phyloP scores from a whole-genome alignment of 1,140 invertebrate species.

The Drosophila sulfurigaster region DNA sequence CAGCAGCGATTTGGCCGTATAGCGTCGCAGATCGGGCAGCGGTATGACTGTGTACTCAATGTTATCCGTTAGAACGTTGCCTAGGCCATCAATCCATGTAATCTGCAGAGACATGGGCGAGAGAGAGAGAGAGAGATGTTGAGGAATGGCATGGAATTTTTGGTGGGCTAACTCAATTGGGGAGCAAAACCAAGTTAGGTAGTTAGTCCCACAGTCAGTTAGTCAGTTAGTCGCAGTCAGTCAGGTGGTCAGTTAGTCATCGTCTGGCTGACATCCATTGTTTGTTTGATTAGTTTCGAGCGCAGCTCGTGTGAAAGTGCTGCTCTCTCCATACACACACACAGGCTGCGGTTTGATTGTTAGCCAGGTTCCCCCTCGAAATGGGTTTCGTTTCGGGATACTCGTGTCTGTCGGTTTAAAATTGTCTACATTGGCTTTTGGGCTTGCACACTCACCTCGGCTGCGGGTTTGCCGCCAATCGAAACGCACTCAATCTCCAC shows the following conservation, averaged over 20 bases:
- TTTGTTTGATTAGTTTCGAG: constrained; percentile 54
- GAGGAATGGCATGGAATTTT: too few relatives aligned
- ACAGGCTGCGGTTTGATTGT: constrained; percentile 32
- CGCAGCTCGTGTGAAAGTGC: constrained; percentile 12
- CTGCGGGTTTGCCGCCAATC: constrained; percentile 91
- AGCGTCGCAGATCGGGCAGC: constrained; percentile 88
- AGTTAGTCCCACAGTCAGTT: background rate
- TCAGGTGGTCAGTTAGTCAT: background rate
- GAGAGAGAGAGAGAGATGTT: background rate
- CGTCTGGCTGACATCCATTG: constrained; percentile 29
- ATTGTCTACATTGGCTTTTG: background rate
- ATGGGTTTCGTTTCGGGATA: too few relatives aligned
- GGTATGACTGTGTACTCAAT: constrained; percentile 88
- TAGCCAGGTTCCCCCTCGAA: background rate
- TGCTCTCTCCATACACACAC: constrained; percentile 13
- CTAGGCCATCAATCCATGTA: constrained; percentile 91
- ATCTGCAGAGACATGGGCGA: constrained; percentile 86
- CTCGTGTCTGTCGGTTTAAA: too few relatives aligned
- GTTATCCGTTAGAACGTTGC: constrained; percentile 88
- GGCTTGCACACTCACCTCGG: constrained; percentile 87
- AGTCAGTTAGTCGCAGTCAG: constrained; percentile 2
- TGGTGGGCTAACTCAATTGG: constrained; percentile 16
- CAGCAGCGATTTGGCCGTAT: constrained; percentile 90
- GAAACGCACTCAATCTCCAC: constrained; percentile 92
- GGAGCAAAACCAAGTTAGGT: background rate